Evolutionary conservation across 2,888 invertebrate species (phyloP).

Genomic region (Tanytarsus gracilentus): DNA sequence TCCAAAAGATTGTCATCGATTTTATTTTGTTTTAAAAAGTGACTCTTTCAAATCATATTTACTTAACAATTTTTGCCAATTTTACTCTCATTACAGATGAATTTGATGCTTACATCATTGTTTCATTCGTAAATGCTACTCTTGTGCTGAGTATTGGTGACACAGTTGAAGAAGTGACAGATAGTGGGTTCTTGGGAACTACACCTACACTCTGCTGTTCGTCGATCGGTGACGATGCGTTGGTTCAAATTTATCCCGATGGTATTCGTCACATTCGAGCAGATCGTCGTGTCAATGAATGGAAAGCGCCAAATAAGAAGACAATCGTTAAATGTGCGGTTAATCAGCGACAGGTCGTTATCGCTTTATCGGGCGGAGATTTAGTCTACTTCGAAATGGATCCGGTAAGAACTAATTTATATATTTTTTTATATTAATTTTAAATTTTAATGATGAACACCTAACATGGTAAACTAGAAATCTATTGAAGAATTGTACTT

Average conservation of each 20-base stretch:
- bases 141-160: slow-evolving; percentile 98
- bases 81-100: slow-evolving; percentile 74
- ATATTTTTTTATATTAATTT: not conserved
- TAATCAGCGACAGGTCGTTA: slow-evolving; percentile 96
- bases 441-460: slow-evolving; percentile 38
- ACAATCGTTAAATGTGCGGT: slow-evolving; percentile 96
- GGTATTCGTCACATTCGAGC: slow-evolving; percentile 97
- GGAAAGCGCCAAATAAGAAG: slow-evolving; percentile 97
- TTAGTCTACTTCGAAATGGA: slow-evolving; percentile 99
- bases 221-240: slow-evolving; percentile 92
- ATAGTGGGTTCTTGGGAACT: slow-evolving; percentile 97
- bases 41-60: not conserved
- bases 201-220: slow-evolving; percentile 98
- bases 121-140: slow-evolving; percentile 96
- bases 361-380: slow-evolving; percentile 94
- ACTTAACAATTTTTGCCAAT: not conserved
- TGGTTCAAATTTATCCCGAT: slow-evolving; percentile 98
- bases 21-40: not conserved
- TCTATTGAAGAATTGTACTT: slow-evolving; percentile 41
- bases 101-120: slow-evolving; percentile 98
- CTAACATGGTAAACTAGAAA: slow-evolving; percentile 37
- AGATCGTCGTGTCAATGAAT: slow-evolving; percentile 97
- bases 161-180: slow-evolving; percentile 99
- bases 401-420: slow-evolving; percentile 60
- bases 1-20: not conserved